Base-by-base conservation (phyloP, 2,888 invertebrate genomes). In the Polia nebulosa region DNA sequence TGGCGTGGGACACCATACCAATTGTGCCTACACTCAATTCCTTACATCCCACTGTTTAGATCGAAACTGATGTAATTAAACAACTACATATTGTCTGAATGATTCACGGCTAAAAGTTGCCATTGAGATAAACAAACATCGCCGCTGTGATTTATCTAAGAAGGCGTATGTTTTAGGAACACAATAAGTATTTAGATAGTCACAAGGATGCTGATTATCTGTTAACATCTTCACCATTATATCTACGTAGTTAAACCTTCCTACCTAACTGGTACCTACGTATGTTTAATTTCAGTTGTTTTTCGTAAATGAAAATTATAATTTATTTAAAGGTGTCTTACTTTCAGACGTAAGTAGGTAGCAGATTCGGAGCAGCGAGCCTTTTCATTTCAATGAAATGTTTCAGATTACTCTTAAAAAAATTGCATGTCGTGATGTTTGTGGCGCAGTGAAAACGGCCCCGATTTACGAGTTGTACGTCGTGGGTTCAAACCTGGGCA, bases 21-120 rank as follows among this genome's bases (percentile, higher is more conserved):
- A 82, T 79, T 83, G 81, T 81, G 71, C 82, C 76, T 69, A 82
- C 82, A 61, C 65, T 51, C 57, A 73, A 79, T 75, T 61, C 79
- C 77, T 70, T 27, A 55, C 78, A 74, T 27, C 84, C 84, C 79
- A 79, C 84, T 76, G 75, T 72, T 73, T 60, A 63, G 47, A 71
- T 78, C 55, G 61, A 72, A 70, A 62, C 62, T 34, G 52, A 70
- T 76, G 72, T 83, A 80, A 78, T 76, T 76, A 76, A 66, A 72
- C 61, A 82, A 72, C 67, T 57, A 29, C 62, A 72, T 79, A 84
- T 82, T 78, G 75, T 82, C 81, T 71, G 47, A 75, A 74, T 83
- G 80, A 83, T 71, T 83, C 78, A 79, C 62, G 76, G 76, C 45
- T 81, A 67, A 41, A 68, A 73, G n/a, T 64, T 81, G 80, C 78